Evolutionary conservation across 2,888 invertebrate species (phyloP).

Genomic region (Mamestra brassicae): DNA sequence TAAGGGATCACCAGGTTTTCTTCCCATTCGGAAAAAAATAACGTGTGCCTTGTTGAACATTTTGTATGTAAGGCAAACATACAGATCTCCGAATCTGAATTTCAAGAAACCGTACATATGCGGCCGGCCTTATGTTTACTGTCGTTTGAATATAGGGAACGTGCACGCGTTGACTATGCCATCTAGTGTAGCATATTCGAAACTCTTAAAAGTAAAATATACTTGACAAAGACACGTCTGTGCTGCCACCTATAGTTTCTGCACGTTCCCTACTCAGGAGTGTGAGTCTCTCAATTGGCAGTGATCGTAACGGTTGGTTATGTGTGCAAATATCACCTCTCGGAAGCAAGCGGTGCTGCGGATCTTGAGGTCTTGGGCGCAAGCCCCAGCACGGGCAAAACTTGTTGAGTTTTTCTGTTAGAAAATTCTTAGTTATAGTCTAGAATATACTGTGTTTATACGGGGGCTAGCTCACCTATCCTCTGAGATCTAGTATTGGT

Average conservation of each 20-base stretch:
- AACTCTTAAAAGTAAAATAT: too few relatives aligned
- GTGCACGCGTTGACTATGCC: too few relatives aligned
- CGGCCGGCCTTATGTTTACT: background rate
- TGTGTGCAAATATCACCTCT: constrained; percentile 56
- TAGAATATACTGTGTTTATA: constrained; percentile 6
- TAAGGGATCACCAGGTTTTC: too few relatives aligned
- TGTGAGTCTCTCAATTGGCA: background rate
- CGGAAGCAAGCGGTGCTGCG: constrained; percentile 55
- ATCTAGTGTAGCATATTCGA: too few relatives aligned
- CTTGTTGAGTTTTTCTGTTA: constrained; percentile 62
- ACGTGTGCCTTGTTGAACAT: too few relatives aligned
- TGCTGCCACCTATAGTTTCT: too few relatives aligned
- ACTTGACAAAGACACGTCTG: too few relatives aligned
- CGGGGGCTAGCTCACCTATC: background rate
- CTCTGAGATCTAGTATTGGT: constrained; percentile 13
- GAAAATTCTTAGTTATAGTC: constrained; percentile 60
- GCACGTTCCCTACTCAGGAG: background rate
- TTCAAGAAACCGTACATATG: too few relatives aligned
- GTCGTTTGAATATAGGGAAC: background rate
- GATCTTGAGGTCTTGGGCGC: constrained; percentile 57
- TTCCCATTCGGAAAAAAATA: too few relatives aligned
- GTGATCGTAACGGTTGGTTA: constrained; percentile 22
- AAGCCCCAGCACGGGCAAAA: constrained; percentile 57
- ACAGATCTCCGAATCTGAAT: too few relatives aligned
- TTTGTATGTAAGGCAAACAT: too few relatives aligned